Conservation (phyloP, 53 echinoderm and acorn worm genomes). For the Actinopyga echinites region DNA sequence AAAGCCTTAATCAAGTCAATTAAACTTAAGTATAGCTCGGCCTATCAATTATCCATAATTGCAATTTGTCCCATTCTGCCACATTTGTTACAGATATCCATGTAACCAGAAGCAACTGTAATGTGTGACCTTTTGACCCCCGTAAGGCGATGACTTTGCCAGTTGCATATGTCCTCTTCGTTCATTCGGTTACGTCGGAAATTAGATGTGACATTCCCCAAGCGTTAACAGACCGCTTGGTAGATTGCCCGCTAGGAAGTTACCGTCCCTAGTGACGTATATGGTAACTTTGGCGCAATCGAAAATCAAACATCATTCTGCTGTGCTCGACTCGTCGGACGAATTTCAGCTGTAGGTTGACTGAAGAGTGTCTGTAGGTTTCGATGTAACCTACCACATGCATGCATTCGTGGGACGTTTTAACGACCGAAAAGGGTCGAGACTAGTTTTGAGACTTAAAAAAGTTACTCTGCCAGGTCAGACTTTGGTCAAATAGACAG, state of each 20-base stretch:
- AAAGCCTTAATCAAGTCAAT: background rate
- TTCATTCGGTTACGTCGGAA: constrained; percentile 10
- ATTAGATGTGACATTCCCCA: constrained; percentile 20
- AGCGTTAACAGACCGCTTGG: constrained; percentile 26
- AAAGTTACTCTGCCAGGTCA: too few species aligned
- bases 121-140: constrained; percentile 16
- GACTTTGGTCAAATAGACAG: too few species aligned
- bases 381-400: too few species aligned
- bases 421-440: too few species aligned
- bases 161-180: constrained; percentile 23
- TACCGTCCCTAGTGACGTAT: constrained; percentile 22
- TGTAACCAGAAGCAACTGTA: constrained; percentile 41
- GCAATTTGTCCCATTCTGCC: constrained; percentile 2
- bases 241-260: constrained; percentile 32
- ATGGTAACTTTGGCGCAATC: constrained; percentile 1
- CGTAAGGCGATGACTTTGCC: constrained; percentile 6
- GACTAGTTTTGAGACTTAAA: too few species aligned
- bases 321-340: too few species aligned
- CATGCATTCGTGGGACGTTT: too few species aligned
- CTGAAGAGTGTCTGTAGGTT: too few species aligned
- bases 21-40: background rate
- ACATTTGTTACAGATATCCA: constrained; percentile 30
- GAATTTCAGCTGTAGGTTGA: too few species aligned
- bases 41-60: constrained; percentile 18
- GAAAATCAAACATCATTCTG: constrained; percentile 6